A percentile compares a stretch with the other conserved stretches of the same genome.
These are phyloP conservation scores for Nomada flava DNA, from an alignment of 2,888 invertebrate genomes.

Conservation along the genomic window DNA sequence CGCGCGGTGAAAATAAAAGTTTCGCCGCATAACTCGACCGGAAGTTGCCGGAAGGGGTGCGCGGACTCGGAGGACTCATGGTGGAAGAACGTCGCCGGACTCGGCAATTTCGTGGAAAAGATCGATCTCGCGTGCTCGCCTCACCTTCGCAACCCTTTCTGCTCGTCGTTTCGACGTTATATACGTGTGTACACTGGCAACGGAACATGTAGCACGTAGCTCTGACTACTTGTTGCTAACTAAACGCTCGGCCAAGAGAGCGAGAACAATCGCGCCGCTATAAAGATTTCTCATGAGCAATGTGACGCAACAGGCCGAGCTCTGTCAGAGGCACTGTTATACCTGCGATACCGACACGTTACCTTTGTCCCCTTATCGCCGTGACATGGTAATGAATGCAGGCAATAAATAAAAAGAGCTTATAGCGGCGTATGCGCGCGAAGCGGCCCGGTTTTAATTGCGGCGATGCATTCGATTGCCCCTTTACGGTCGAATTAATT, in stretches of 20 bases:
- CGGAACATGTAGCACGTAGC: slow-evolving; percentile 12
- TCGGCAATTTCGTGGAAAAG: neutral
- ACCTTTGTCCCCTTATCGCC: slow-evolving; percentile 59
- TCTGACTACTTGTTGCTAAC: slow-evolving; percentile 68
- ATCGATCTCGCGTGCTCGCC: slow-evolving; percentile 28
- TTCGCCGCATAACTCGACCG: neutral
- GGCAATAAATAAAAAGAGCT: slow-evolving; percentile 50
- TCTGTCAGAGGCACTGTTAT: slow-evolving; percentile 22
- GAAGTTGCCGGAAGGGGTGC: neutral
- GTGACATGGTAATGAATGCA: slow-evolving; percentile 43
- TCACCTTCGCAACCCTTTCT: slow-evolving; percentile 23
- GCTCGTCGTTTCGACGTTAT: slow-evolving; percentile 1
- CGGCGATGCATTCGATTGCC: slow-evolving; percentile 1
- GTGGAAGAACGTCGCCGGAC: neutral
- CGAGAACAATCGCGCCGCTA: slow-evolving; percentile 59
- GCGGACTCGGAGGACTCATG: neutral
- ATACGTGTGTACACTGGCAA: slow-evolving; percentile 20
- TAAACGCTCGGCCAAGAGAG: slow-evolving; percentile 51
- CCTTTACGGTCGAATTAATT: slow-evolving; percentile 29
- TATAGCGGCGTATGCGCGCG: neutral
- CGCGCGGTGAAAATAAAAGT: slow-evolving; percentile 21
- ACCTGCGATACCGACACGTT: slow-evolving; percentile 37
- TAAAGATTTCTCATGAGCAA: slow-evolving; percentile 63
- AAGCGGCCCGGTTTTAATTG: slow-evolving; percentile 9
- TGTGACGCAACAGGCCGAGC: slow-evolving; percentile 50